Evolutionary conservation across 1,140 invertebrate species (phyloP).

Genomic region (Globodera rostochiensis): DNA sequence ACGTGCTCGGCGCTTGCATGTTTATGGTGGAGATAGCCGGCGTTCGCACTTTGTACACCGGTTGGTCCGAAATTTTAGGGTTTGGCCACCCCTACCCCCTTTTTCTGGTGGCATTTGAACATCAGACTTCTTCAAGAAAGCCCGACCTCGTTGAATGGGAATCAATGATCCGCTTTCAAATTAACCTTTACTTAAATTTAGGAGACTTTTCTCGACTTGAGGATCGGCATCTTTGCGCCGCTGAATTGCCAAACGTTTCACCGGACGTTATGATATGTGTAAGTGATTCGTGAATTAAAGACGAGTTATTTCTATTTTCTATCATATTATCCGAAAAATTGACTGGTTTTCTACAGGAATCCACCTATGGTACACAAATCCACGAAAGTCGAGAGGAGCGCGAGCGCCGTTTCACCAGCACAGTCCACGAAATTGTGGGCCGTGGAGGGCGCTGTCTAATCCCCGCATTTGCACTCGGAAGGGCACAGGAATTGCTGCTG

Average conservation of each 20-base stretch:
- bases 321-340: neutral
- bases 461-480: slow-evolving; percentile 94
- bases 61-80: neutral
- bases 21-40: slow-evolving; percentile 99
- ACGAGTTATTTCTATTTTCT: neutral
- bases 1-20: slow-evolving; percentile 98
- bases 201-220: slow-evolving; percentile 98
- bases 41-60: slow-evolving; percentile 90
- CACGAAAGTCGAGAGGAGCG: slow-evolving; percentile 96
- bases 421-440: slow-evolving; percentile 90
- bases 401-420: slow-evolving; percentile 83
- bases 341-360: slow-evolving; percentile 74
- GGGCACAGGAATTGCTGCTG: slow-evolving; percentile 92
- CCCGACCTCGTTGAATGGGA: too few relatives aligned
- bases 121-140: too few relatives aligned
- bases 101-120: too few relatives aligned
- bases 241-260: slow-evolving; percentile 91
- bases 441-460: slow-evolving; percentile 95
- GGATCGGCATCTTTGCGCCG: slow-evolving; percentile 97
- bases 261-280: slow-evolving; percentile 87
- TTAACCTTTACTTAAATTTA: neutral
- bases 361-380: slow-evolving; percentile 98
- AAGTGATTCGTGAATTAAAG: slow-evolving; percentile 3
- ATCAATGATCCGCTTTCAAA: too few relatives aligned
- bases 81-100: too few relatives aligned